These are phyloP conservation scores for Sarcophaga caerulescens DNA, from an alignment of 2,888 invertebrate genomes.

Conservation along the genomic window DNA sequence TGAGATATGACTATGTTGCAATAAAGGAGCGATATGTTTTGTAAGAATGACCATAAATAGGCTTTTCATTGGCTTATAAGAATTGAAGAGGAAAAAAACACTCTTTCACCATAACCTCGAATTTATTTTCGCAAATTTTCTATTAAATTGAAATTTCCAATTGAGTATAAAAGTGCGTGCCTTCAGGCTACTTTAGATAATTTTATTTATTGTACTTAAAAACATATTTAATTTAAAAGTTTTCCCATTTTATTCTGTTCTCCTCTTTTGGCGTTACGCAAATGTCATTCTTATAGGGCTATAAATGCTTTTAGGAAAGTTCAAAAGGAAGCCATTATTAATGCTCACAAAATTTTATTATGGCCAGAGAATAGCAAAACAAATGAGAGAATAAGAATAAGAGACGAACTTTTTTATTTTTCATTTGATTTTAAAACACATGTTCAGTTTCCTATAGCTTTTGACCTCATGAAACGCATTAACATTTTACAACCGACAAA, in stretches of 20 bases:
- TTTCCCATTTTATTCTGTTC: not conserved
- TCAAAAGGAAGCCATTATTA: not conserved
- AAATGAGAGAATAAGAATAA: not conserved
- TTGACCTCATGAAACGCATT: constrained; percentile 34
- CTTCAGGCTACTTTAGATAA: too few relatives aligned
- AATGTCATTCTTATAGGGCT: not conserved
- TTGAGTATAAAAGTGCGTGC: too few relatives aligned
- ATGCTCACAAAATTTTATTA: constrained; percentile 6
- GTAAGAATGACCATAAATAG: too few relatives aligned
- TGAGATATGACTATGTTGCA: too few relatives aligned
- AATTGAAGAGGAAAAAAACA: too few relatives aligned
- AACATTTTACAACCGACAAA: constrained; percentile 27
- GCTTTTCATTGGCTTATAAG: too few relatives aligned
- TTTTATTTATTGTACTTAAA: not conserved
- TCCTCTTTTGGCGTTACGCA: not conserved
- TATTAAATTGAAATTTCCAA: too few relatives aligned
- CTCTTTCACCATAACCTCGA: too few relatives aligned
- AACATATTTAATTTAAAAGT: constrained; percentile 1
- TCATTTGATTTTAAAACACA: constrained; percentile 13
- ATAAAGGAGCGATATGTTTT: too few relatives aligned
- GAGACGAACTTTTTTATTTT: not conserved
- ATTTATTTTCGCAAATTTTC: too few relatives aligned
- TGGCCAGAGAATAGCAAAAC: not conserved
- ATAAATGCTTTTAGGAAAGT: not conserved
- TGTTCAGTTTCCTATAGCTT: constrained; percentile 31